Base-by-base conservation (phyloP, 1,140 invertebrate species). In the Patella vulgata region DNA sequence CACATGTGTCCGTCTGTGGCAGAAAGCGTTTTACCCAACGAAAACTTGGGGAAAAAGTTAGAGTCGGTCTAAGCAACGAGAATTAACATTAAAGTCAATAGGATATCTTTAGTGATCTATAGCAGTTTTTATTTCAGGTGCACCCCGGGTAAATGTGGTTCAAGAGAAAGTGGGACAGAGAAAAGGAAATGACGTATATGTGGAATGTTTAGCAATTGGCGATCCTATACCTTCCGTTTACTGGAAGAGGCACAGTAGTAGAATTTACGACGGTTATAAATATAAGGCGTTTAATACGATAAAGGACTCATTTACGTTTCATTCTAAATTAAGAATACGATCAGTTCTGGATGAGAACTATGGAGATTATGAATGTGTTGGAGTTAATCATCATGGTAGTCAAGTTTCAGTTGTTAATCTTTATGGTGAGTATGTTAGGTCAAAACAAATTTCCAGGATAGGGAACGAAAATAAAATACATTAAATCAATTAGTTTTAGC, bases 131-230 rank as follows among this genome's bases (percentile, higher is more conserved):
- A 36, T 8, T 36, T 36, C 47, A 59, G 58, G 17, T 12, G 46
- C 46, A 9, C 46, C 58, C 12, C 46, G 58, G 5, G 47, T 30
- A n/a, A 51, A 51, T 19, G 12, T 48, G 2, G 8, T 51, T 8
- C 12, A 27, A 9, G 33, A 28, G 1, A 48, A 43, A 25, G 25
- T 59, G 3, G 40, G 42, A n/a, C 58, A 59, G 47, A 9, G 28
- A 6, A 14, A n/a, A 17, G 58, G 58, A 14, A 31, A 25, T 0
- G 36, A 59, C 25, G 58, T 36, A 8, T 47, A 59, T 36, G 31
- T 59, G 46, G 6, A 23, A 14, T 59, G 58, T 33, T 36, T 28
- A 17, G 58, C 11, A 3, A 40, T 59, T 21, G 58, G 58, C 12
- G n/a, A 40, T 12, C 58, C 58, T 8, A 27, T 39, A 3, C 58